Conservation (phyloP, 2,888 invertebrate genomes). For the Petrolisthes manimaculis region DNA sequence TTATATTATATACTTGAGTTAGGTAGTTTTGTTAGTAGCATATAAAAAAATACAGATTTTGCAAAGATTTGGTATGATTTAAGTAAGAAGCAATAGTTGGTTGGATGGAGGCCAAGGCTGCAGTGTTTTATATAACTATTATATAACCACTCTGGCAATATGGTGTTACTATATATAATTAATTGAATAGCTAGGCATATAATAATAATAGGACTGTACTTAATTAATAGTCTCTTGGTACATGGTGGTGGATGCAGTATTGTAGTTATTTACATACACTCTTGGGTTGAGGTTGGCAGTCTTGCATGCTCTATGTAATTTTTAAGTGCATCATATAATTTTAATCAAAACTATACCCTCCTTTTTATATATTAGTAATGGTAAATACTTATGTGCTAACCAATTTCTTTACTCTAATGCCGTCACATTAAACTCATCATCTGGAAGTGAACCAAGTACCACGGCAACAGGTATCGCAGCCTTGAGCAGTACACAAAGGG, state of each 20-base stretch:
- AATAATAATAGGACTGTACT: constrained; percentile 46
- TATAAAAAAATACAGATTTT: constrained; percentile 37
- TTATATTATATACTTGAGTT: constrained; percentile 47
- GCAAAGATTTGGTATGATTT: no score
- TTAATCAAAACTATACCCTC: constrained; percentile 57
- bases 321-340: constrained; percentile 53
- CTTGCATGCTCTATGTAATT: constrained; percentile 60
- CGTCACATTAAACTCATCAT: no score
- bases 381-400: background rate
- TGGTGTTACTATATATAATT: constrained; percentile 38
- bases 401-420: no score
- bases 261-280: constrained; percentile 35
- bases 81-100: no score
- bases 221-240: constrained; percentile 50
- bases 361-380: constrained; percentile 36
- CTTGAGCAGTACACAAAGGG: no score
- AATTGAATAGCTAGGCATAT: constrained; percentile 20
- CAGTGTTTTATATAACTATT: constrained; percentile 11
- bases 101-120: constrained; percentile 35
- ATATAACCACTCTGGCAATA: constrained; percentile 45
- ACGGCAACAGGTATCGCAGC: no score
- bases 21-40: constrained; percentile 43
- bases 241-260: constrained; percentile 59
- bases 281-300: constrained; percentile 55
- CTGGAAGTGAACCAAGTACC: no score